Percentiles rank a stretch among this genome's conserved stretches.
These are phyloP conservation scores for Etheostoma spectabile DNA, from an alignment of 2,113 vertebrate genomes.

Conservation along the genomic window DNA sequence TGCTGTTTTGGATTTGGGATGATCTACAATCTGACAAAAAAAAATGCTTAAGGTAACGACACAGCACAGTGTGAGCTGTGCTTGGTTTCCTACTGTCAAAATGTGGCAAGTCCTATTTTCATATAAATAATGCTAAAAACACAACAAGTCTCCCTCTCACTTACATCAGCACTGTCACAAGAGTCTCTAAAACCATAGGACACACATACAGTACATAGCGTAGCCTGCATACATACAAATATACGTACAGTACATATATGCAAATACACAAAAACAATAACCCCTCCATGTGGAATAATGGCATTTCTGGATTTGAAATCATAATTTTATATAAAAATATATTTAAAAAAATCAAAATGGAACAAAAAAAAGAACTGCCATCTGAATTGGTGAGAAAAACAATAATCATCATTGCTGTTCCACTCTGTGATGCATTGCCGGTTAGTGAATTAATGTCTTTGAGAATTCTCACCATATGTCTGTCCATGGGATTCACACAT, in stretches of 20 bases:
- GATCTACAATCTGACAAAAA: conserved; percentile 71
- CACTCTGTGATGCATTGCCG: conserved; percentile 65
- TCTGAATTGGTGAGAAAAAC: conserved; percentile 52
- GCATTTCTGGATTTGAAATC: conserved; percentile 72
- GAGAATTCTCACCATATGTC: conserved; percentile 26
- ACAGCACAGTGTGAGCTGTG: conserved; percentile 52
- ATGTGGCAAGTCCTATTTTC: conserved; percentile 67
- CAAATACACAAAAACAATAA: conserved; percentile 77
- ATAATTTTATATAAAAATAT: conserved; percentile 81
- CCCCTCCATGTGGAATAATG: conserved; percentile 76
- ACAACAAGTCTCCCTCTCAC: conserved; percentile 70
- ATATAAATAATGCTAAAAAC: conserved; percentile 86
- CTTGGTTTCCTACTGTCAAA: conserved; percentile 61
- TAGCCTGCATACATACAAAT: conserved; percentile 82
- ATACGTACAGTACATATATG: conserved; percentile 77
- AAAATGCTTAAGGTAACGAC: conserved; percentile 38
- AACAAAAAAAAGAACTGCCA: conserved; percentile 67
- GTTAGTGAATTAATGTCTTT: conserved; percentile 54
- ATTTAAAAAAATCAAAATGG: conserved; percentile 72
- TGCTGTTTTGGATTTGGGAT: conserved; percentile 39
- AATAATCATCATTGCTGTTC: conserved; percentile 43
- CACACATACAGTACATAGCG: conserved; percentile 72
- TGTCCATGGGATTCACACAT: conserved; percentile 55
- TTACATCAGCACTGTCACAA: conserved; percentile 76
- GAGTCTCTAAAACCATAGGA: conserved; percentile 74